Base-by-base conservation (phyloP, 2,888 invertebrate species). In the Subacronicta megacephala region DNA sequence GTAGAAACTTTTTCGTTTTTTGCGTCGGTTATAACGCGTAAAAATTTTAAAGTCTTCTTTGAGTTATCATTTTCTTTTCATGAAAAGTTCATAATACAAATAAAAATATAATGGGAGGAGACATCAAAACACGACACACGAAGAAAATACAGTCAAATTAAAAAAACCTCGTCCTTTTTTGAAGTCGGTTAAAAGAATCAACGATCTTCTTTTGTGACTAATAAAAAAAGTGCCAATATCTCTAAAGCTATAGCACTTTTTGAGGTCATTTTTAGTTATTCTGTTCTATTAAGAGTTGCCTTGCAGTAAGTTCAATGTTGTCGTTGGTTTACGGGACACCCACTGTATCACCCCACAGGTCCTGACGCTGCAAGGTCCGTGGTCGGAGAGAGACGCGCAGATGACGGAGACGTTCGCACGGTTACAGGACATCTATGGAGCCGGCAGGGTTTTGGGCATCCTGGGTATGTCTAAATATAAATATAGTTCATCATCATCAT, bases 331-430 rank as follows among this genome's bases (percentile, higher is more conserved):
- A 49, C 41, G 42, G 33, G 51, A 69, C 47, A 36, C 49, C 38
- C 17, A 13, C 16, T n/a, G 7, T 20, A 7, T 10, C n/a, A 12
- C 26, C 44, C 13, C 41, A 15, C 5, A 95, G 95, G 93, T 95
- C 59, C 87, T 95, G 46, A 95, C 94, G 3, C 84, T 95, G 41
- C 94, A 95, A 79, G 95, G 95, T 0, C 94, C 94, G n/a, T 92
- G 92, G 85, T 95, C 95, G 17, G 95, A 95, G 75, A 94, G 95
- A 38, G 95, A 95, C 57, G 94, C 94, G 0, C 95, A 95, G 82
- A 93, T 96, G 85, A 91, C 95, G 7, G 94, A 95, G 65, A 94
- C 95, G 7, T 96, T 95, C 72, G 94, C 95, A 0, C 88, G 95
- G 12, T 92, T 95, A 0, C 89, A 95, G 66, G 94, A 95, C 52